Evolutionary conservation across 2,113 vertebrate genomes (phyloP), one percentile per base, ranked within the genome.

Genomic region (Beaufortia kweichowensis): DNA sequence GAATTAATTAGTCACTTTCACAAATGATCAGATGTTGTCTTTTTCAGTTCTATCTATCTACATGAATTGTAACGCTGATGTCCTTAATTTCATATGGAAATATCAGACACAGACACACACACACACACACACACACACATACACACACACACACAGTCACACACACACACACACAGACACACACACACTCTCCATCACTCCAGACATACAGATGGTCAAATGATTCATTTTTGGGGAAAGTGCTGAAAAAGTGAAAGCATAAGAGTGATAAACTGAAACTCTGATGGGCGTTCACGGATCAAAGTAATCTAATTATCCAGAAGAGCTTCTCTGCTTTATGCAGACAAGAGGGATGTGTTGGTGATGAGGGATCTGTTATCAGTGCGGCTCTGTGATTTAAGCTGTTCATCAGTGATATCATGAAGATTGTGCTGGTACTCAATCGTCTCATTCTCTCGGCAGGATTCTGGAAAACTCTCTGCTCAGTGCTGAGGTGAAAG

Each of bases 401-500:
- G 56, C 28, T 19, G 70, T 82, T 69, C 26, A 64, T 68, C 50
- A 61, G 62, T 26, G 41, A 46, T 60, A 14, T 41, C 63, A 11
- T 3, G 17, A 48, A 55, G 29, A 8, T 14, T 1, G 12, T 46
- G 15, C 43, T 46, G 14, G 14, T 4, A 53, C 29, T 56, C 21
- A 29, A 48, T 39, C 1, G 28, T 69, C 39, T 43, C 65, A 53
- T 3, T 10, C 77, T 29, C 61, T 79, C 83, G 77, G 60, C 89
- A 92, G 91, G 86, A 86, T 92, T 82, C 83, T 92, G 75, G 88
- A 92, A 85, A 88, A 83, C 80, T 85, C 90, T 0, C 33, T 92
- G 83, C 84, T 92, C 76, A 87, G 86, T 0, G 90, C 92, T 35
- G 94, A 95, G 86, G 94, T 77, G 33, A 82, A 82, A 50, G 77